Percentiles rank a stretch among this genome's conserved stretches.
phyloP scores from a whole-genome alignment of 1,140 invertebrate species.

The Drosophila parvula region DNA sequence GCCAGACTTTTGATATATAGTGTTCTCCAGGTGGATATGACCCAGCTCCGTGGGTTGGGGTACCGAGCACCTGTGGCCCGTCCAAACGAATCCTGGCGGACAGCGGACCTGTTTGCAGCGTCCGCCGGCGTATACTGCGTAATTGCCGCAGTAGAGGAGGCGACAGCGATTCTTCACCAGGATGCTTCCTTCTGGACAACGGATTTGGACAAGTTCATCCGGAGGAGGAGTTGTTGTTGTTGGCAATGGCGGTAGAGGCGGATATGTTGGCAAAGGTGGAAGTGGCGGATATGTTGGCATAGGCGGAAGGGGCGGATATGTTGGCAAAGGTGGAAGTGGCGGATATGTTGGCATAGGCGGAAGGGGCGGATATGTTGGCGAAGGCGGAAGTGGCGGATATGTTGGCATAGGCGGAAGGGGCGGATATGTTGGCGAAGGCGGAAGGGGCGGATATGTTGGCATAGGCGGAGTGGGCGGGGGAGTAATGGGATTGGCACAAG shows the following conservation, averaged over 20 bases:
- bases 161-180: constrained; percentile 48
- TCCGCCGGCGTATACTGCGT: constrained; percentile 24
- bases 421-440: background rate
- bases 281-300: constrained; percentile 4
- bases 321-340: background rate
- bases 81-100: constrained; percentile 63
- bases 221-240: constrained; percentile 35
- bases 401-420: background rate
- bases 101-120: constrained; percentile 51
- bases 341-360: constrained; percentile 4
- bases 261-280: constrained; percentile 4
- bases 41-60: constrained; percentile 29
- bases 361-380: background rate
- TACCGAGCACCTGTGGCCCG: constrained; percentile 43
- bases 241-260: background rate
- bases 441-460: too few relatives aligned
- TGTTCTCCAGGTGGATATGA: constrained; percentile 51
- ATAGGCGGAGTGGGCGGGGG: background rate
- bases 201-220: constrained; percentile 1
- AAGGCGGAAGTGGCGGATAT: background rate
- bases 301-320: background rate
- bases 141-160: constrained; percentile 50
- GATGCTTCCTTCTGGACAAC: constrained; percentile 56
- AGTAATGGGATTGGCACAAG: background rate
- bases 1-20: constrained; percentile 10